phyloP scores from a whole-genome alignment of 2,797 vertebrate species.

The Remorina albescens region DNA sequence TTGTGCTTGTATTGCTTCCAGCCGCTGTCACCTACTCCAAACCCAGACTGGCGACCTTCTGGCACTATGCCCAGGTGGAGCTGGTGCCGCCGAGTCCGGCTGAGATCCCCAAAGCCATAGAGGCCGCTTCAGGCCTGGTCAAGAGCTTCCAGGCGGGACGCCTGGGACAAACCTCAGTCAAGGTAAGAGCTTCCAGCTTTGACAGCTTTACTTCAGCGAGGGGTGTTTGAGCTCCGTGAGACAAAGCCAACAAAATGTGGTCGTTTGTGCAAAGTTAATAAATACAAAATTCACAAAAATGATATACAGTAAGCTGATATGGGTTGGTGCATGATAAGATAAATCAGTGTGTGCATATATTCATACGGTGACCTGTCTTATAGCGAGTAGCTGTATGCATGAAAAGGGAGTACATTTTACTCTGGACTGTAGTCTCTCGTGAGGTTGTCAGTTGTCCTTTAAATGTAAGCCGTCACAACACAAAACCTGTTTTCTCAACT shows the following conservation, averaged over 20 bases:
- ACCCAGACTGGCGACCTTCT: conserved; percentile 91
- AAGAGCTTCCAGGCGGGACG: conserved; percentile 85
- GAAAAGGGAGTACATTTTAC: neutral
- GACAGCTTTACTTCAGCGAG: neutral
- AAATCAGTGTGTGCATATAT: neutral
- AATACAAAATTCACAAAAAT: neutral
- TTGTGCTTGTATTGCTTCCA: conserved; percentile 61
- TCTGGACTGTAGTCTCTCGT: neutral
- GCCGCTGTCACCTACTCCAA: conserved; percentile 89
- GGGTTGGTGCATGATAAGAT: neutral
- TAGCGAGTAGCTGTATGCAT: neutral
- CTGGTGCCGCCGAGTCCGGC: conserved; percentile 89
- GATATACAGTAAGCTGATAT: neutral
- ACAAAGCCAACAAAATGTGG: neutral
- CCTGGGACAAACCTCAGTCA: conserved; percentile 88
- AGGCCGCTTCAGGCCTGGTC: conserved; percentile 82
- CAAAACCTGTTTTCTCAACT: neutral
- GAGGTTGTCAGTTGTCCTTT: too few relatives aligned
- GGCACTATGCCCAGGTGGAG: conserved; percentile 92
- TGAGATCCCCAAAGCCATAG: conserved; percentile 91
- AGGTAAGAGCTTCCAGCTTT: conserved; percentile 75
- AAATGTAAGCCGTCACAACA: conserved; percentile 9
- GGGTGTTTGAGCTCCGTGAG: neutral
- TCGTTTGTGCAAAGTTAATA: neutral
- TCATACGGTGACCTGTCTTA: too few relatives aligned